Conservation (phyloP, 2,888 invertebrate genomes). For the Andrena bucephala region DNA sequence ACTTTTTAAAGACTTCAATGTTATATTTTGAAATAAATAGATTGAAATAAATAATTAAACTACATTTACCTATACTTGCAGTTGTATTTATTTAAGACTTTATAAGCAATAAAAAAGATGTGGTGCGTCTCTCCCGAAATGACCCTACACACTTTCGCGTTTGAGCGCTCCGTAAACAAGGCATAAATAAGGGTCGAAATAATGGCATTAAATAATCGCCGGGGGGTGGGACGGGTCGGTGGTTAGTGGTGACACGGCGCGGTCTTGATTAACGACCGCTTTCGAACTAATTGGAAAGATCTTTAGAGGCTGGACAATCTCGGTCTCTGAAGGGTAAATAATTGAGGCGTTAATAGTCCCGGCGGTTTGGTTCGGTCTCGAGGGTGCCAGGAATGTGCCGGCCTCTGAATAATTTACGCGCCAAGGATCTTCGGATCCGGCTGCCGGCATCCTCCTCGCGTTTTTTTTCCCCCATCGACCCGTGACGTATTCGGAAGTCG, state of each 20-base stretch:
- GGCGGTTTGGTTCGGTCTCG: slow-evolving; percentile 35
- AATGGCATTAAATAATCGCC: slow-evolving; percentile 17
- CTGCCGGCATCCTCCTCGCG: background rate
- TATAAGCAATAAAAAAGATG: too few species aligned
- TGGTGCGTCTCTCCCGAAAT: too few species aligned
- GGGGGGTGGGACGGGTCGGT: background rate
- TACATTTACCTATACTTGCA: too few species aligned
- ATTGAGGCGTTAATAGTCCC: slow-evolving; percentile 56
- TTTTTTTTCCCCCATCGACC: background rate
- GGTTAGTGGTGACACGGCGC: slow-evolving; percentile 7
- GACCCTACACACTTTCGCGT: background rate
- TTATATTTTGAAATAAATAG: too few species aligned
- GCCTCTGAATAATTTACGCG: slow-evolving; percentile 56
- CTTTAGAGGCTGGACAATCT: slow-evolving; percentile 46
- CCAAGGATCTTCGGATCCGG: slow-evolving; percentile 35
- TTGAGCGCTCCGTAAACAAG: background rate
- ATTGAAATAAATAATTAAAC: too few species aligned
- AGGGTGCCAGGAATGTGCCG: slow-evolving; percentile 20
- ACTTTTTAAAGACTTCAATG: too few species aligned
- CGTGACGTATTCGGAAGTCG: slow-evolving; percentile 2
- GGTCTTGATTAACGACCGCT: slow-evolving; percentile 46
- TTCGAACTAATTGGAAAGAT: slow-evolving; percentile 49
- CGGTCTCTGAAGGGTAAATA: slow-evolving; percentile 50
- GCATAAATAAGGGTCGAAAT: slow-evolving; percentile 18
- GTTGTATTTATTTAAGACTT: too few species aligned